Evolutionary conservation across 92 coral and sea anemone species (phyloP).

Genomic region (Hydrozoanthus gracilis): DNA sequence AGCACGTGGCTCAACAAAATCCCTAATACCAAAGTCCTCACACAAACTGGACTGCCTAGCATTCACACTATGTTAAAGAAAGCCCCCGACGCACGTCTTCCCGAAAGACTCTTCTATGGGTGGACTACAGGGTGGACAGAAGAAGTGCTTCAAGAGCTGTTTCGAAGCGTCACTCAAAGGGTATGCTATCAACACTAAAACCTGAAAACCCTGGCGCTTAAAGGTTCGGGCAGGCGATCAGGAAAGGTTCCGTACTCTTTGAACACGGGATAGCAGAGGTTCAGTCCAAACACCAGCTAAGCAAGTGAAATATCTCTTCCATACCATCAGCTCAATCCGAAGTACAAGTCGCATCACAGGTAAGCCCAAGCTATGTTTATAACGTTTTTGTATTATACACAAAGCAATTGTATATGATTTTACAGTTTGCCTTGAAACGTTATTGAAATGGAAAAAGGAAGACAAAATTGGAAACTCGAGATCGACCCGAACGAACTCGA

Average conservation of each 20-base stretch:
- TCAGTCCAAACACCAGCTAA: too few species aligned
- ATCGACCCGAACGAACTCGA: too few species aligned
- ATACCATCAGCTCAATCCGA: not conserved
- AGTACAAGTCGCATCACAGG: not conserved
- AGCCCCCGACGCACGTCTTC: not conserved
- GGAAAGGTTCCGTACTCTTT: not conserved
- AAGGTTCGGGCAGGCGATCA: not conserved
- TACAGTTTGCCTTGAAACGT: too few species aligned
- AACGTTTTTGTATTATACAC: not conserved
- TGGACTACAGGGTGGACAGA: not conserved
- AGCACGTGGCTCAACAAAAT: not conserved
- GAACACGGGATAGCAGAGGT: conserved; percentile 1
- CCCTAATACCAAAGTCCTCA: not conserved
- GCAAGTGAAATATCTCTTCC: conserved; percentile 5
- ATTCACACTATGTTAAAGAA: not conserved
- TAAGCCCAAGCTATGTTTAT: too few species aligned
- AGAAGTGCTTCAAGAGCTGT: not conserved
- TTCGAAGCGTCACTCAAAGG: conserved; percentile 1
- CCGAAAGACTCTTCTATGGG: not conserved
- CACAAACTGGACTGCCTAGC: not conserved
- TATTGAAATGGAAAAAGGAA: too few species aligned
- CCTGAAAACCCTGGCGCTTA: conserved; percentile 2
- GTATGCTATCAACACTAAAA: not conserved
- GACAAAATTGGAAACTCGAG: too few species aligned
- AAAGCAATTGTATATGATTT: not conserved